Evolutionary conservation across 1,140 invertebrate species (phyloP).

Genomic region (Panulirus ornatus): DNA sequence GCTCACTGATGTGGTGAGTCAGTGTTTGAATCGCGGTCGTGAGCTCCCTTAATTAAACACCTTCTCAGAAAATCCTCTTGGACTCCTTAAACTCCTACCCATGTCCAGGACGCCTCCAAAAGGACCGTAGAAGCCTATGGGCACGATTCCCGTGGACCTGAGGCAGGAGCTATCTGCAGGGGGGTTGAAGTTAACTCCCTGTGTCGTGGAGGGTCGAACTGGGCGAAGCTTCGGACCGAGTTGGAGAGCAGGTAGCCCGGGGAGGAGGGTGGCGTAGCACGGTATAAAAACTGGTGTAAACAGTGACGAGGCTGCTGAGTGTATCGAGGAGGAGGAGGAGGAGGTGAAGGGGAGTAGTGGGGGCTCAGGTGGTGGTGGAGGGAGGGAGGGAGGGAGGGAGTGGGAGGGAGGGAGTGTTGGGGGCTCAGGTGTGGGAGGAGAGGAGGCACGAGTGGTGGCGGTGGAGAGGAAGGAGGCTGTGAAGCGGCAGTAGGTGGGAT

Average conservation of each 20-base stretch:
- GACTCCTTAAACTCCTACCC: background rate
- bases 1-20: background rate
- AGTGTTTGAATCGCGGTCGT: background rate
- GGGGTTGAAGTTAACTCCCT: background rate
- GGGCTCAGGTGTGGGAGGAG: too few relatives aligned
- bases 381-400: background rate
- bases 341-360: background rate
- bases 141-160: background rate
- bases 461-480: too few relatives aligned
- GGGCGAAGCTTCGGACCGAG: background rate
- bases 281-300: conserved; percentile 34
- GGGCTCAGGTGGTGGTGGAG: background rate
- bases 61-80: background rate
- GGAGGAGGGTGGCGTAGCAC: conserved; percentile 1
- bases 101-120: background rate
- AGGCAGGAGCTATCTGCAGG: background rate
- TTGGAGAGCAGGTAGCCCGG: background rate
- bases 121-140: background rate
- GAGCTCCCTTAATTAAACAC: conserved; percentile 19
- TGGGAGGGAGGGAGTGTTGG: background rate
- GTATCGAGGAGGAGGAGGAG: conserved; percentile 9
- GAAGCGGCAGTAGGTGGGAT: too few relatives aligned
- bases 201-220: background rate
- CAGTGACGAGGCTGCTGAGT: conserved; percentile 32
- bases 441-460: too few relatives aligned